Conservation (phyloP, 2,113 vertebrate genomes). For the Ciconia maguari region DNA sequence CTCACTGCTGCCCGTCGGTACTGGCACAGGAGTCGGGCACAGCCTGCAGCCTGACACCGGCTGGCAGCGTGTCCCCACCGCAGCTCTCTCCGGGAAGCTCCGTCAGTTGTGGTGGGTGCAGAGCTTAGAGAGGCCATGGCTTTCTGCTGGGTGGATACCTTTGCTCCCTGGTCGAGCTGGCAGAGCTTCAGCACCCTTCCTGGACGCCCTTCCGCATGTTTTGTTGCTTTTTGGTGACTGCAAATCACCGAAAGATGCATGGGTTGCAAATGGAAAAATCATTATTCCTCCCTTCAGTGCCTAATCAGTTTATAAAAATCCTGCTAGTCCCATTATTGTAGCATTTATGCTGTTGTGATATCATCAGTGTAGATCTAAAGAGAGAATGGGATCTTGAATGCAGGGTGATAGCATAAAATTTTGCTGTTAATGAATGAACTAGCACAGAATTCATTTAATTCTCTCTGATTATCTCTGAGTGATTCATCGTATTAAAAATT, state of each 20-base stretch:
- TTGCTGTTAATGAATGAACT: background rate
- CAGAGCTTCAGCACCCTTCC: background rate
- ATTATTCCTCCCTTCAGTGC: background rate
- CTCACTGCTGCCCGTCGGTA: too few species aligned
- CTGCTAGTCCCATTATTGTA: background rate
- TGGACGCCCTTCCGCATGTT: background rate
- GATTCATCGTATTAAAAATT: background rate
- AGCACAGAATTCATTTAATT: background rate
- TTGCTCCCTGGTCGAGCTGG: background rate
- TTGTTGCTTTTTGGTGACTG: background rate
- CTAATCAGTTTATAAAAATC: background rate
- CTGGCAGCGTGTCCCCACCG: too few species aligned
- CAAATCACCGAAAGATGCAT: background rate
- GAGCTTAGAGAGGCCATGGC: too few species aligned
- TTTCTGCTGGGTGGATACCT: background rate
- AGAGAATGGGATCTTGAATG: background rate
- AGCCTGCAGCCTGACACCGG: too few species aligned
- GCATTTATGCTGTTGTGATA: background rate
- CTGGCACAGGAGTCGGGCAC: too few species aligned
- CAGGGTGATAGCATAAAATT: background rate
- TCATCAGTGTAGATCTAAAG: background rate
- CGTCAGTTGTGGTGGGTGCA: too few species aligned
- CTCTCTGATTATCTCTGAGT: constrained; percentile 6
- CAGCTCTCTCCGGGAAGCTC: too few species aligned
- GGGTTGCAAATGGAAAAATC: background rate